These are phyloP conservation scores for Parnassius orleans DNA, from an alignment of 2,888 invertebrate species.

Conservation along the genomic window DNA sequence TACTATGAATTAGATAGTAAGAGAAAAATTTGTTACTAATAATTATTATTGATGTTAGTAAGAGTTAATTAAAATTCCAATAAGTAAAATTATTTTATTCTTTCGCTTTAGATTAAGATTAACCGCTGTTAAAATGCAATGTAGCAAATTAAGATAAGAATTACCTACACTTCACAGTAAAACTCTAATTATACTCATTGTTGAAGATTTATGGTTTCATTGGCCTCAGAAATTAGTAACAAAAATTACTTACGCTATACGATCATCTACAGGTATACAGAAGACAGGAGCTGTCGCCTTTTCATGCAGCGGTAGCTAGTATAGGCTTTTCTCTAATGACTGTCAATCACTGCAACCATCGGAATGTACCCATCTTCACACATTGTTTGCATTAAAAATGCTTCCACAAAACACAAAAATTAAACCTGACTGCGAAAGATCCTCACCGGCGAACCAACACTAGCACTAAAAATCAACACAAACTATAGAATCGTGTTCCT, in stretches of 20 bases:
- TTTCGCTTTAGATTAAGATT: no score
- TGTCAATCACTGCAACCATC: not conserved
- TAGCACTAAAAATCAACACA: constrained; percentile 51
- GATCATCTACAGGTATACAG: constrained; percentile 32
- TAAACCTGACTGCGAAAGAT: constrained; percentile 43
- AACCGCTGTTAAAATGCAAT: no score
- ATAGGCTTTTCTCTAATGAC: constrained; percentile 3
- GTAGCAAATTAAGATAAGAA: no score
- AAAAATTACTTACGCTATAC: constrained; percentile 34
- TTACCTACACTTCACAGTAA: no score
- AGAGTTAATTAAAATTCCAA: no score
- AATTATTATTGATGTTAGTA: no score
- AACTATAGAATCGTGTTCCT: constrained; percentile 52
- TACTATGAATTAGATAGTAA: no score
- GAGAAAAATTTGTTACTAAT: no score
- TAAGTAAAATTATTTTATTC: no score
- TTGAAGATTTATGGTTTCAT: no score
- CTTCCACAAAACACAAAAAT: constrained; percentile 40
- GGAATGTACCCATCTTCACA: constrained; percentile 25
- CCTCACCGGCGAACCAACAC: constrained; percentile 49
- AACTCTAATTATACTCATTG: no score
- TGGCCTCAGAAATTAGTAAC: not conserved
- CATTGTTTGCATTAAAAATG: constrained; percentile 40
- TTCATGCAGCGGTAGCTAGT: constrained; percentile 9
- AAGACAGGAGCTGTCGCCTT: constrained; percentile 6